Conservation (phyloP, 2,888 invertebrate species). For the Drosophila fungiperda region DNA sequence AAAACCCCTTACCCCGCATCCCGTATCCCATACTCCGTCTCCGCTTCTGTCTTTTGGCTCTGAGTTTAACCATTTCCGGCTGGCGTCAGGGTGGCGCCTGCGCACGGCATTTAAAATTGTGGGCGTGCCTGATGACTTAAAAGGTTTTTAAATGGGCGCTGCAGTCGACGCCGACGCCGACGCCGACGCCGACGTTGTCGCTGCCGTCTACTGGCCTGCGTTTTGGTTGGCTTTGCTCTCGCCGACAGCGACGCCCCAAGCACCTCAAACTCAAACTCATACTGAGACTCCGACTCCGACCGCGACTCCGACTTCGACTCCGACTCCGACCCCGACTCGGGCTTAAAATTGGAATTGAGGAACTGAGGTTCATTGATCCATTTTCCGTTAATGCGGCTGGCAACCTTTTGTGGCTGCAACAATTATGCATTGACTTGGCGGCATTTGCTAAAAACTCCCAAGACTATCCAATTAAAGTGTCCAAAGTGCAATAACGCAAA, state of each 20-base stretch:
- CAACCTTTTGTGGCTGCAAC: constrained; percentile 18
- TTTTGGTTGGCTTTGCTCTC: constrained; percentile 60
- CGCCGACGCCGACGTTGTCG: constrained; percentile 4
- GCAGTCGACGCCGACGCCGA: constrained; percentile 20
- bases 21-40: not conserved
- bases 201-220: constrained; percentile 23
- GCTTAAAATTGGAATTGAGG: not conserved
- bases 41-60: constrained; percentile 21
- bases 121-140: constrained; percentile 82
- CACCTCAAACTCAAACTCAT: constrained; percentile 22
- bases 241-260: constrained; percentile 74
- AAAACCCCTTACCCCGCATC: constrained; percentile 12
- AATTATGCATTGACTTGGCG: constrained; percentile 42
- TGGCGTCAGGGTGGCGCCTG: constrained; percentile 82
- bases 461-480: constrained; percentile 39
- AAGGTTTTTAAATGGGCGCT: constrained; percentile 80
- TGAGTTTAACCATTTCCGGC: constrained; percentile 71
- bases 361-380: constrained; percentile 72
- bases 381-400: constrained; percentile 27
- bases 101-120: constrained; percentile 70
- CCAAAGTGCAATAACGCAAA: not conserved
- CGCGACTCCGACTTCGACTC: not conserved
- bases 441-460: constrained; percentile 66
- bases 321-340: not conserved
- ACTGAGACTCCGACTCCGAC: not conserved